Conservation (phyloP, 2,113 vertebrate genomes). For the Cercocebus atys region DNA sequence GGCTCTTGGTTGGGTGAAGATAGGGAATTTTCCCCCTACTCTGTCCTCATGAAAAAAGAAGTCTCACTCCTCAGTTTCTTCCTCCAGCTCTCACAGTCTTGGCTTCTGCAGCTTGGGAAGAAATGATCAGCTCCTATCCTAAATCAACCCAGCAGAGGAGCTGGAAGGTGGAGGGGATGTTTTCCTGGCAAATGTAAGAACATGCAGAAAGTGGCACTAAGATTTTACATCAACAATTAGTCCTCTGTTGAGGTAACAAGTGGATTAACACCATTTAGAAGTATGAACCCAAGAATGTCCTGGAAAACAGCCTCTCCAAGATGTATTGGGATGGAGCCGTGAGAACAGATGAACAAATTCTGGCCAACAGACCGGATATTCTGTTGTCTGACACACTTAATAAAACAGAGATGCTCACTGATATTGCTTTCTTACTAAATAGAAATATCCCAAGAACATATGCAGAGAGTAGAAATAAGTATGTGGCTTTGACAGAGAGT, state of each 20-base stretch:
- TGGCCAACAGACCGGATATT: slow-evolving; percentile 70
- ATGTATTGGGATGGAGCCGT: slow-evolving; percentile 44
- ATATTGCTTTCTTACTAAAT: neutral
- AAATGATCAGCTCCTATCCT: neutral
- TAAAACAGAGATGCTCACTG: slow-evolving; percentile 62
- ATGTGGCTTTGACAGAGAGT: slow-evolving; percentile 23
- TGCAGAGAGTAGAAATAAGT: slow-evolving; percentile 57
- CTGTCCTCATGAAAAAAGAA: neutral
- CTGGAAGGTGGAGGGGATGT: neutral
- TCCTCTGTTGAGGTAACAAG: slow-evolving; percentile 20
- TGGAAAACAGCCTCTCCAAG: slow-evolving; percentile 58
- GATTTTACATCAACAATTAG: neutral
- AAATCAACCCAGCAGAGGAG: neutral
- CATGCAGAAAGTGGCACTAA: neutral
- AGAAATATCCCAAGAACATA: slow-evolving; percentile 56
- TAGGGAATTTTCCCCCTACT: neutral
- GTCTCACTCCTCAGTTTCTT: neutral
- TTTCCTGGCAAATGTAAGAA: neutral
- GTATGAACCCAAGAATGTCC: slow-evolving; percentile 52
- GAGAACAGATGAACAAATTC: slow-evolving; percentile 63
- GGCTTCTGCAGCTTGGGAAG: neutral
- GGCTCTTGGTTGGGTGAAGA: neutral
- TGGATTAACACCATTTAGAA: slow-evolving; percentile 34
- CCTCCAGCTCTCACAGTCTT: neutral
- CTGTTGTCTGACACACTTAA: slow-evolving; percentile 70